Conservation (phyloP, 2,797 vertebrate species). For the Pachyuromys duprasi region DNA sequence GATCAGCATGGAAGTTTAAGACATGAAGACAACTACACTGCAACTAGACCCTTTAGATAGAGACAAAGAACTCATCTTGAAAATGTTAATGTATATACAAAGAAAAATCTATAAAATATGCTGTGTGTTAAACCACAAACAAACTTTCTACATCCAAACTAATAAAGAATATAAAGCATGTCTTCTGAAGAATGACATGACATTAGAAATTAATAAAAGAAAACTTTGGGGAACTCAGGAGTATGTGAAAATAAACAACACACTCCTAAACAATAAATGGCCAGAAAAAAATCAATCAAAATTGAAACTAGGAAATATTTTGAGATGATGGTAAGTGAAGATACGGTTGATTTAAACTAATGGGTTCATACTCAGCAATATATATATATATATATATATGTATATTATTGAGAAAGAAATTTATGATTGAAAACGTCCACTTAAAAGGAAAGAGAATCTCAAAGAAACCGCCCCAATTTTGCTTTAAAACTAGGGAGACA, state of each 20-base stretch:
- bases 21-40: neutral
- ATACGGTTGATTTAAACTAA: neutral
- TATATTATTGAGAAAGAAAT: neutral
- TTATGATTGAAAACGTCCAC: neutral
- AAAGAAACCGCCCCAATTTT: neutral
- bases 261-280: neutral
- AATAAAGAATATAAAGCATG: neutral
- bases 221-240: neutral
- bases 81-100: neutral
- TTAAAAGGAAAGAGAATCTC: neutral
- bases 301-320: no score
- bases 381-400: no score
- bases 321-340: neutral
- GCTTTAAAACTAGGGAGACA: neutral
- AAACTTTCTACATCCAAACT: neutral
- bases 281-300: neutral
- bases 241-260: neutral
- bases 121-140: neutral
- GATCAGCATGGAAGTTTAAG: neutral
- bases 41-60: neutral
- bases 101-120: neutral
- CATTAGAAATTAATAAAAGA: conserved; percentile 14
- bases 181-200: neutral
- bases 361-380: neutral
- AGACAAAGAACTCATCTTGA: neutral